Conservation (phyloP, 2,888 invertebrate genomes). For the Platycnemis pennipes region DNA sequence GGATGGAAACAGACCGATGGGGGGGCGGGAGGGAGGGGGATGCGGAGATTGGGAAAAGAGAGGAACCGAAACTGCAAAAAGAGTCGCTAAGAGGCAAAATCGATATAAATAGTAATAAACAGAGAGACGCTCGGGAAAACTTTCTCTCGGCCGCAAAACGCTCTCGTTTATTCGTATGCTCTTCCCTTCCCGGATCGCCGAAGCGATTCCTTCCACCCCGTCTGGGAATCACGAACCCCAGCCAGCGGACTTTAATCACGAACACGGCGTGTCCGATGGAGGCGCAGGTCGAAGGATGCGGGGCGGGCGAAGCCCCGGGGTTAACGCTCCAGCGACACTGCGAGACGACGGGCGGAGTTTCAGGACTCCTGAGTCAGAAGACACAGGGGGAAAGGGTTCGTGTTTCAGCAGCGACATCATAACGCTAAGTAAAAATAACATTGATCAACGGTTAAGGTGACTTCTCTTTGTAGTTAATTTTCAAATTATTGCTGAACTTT, state of each 20-base stretch:
- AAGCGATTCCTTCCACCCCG: slow-evolving; percentile 14
- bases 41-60: background rate
- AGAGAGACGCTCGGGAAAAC: background rate
- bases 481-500: too few species aligned
- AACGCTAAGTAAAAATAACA: too few species aligned
- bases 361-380: background rate
- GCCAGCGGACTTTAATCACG: background rate
- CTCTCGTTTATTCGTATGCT: slow-evolving; percentile 56
- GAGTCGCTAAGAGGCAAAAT: background rate
- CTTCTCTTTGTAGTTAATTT: too few species aligned
- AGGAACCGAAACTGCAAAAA: background rate
- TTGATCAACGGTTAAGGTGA: too few species aligned
- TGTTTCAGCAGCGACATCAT: too few species aligned
- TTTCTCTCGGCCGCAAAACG: slow-evolving; percentile 22
- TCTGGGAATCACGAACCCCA: slow-evolving; percentile 13
- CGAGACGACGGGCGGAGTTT: background rate
- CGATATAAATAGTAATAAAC: background rate
- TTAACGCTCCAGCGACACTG: background rate
- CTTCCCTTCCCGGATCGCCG: slow-evolving; percentile 36
- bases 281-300: background rate
- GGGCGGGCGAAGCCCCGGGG: background rate
- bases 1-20: background rate
- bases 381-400: background rate
- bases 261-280: slow-evolving; percentile 25
- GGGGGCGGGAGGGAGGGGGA: background rate